Conservation (phyloP, 1,140 invertebrate species). For the Aphelinus atriplicis region DNA sequence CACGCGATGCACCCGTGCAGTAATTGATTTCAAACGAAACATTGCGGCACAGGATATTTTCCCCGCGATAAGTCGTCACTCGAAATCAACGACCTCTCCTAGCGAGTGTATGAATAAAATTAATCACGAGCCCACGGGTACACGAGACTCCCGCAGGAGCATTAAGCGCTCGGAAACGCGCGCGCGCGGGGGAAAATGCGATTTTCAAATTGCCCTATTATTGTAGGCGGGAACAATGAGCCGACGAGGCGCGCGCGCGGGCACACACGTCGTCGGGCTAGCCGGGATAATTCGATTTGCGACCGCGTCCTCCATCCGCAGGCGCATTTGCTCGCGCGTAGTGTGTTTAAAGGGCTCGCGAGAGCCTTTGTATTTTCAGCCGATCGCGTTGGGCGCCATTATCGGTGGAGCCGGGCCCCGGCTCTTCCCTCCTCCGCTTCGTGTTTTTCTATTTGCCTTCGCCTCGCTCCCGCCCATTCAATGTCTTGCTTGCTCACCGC, state of each 20-base stretch:
- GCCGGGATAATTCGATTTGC: constrained; percentile 36
- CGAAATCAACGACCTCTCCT: background rate
- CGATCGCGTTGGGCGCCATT: constrained; percentile 29
- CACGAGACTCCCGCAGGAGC: background rate
- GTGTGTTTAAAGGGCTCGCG: constrained; percentile 30
- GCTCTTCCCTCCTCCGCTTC: background rate
- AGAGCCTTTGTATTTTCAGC: constrained; percentile 32
- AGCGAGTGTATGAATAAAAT: constrained; percentile 15
- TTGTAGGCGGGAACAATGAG: constrained; percentile 34
- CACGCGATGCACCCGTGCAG: too few species aligned
- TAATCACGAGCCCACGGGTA: constrained; percentile 5
- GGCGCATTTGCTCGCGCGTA: constrained; percentile 12
- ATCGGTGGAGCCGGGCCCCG: background rate
- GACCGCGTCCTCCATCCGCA: constrained; percentile 10
- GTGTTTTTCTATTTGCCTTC: background rate
- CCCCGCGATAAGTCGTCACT: too few species aligned
- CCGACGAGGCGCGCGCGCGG: constrained; percentile 17
- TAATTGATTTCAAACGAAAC: too few species aligned
- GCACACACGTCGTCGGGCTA: too few species aligned
- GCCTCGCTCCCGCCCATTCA: background rate
- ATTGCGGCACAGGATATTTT: too few species aligned
- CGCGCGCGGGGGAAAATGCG: constrained; percentile 5
- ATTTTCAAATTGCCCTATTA: constrained; percentile 38
- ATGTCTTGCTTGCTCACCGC: too few species aligned
- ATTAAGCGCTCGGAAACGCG: constrained; percentile 21